Evolutionary conservation across 2,797 vertebrate genomes (phyloP), one percentile per base, ranked within the genome.

Genomic region (Lagodon rhomboides): DNA sequence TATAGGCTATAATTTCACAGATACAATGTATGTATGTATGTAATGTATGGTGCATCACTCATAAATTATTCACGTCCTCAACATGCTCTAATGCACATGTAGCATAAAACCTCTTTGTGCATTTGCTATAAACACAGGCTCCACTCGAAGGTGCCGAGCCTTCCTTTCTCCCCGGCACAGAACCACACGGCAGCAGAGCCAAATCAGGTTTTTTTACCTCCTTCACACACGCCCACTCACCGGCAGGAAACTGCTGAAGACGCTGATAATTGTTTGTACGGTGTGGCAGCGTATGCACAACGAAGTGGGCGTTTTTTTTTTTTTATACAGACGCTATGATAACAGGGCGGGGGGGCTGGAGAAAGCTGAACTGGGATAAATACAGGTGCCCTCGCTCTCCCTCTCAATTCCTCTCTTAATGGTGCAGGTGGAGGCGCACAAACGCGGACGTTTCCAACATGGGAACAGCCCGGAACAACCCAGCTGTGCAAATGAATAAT

Each of bases 341-440:
- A 58, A 89, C 59, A 85, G 56, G 38, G 38, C 10, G 11, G 38
- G 11, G 38, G 49, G 70, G 30, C 60, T 73, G 76, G 50, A 67
- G 66, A 60, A 83, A 76, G 51, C 66, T 50, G 69, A 61, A 69
- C 73, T 58, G 85, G 47, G 77, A 82, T 75, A 85, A 84, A 84
- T 79, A 84, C 84, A 87, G 79, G 80, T 78, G 63, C 51, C 51
- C 58, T 27, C 66, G 34, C 41, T 49, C 49, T 41, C 49, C 46
- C 38, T 43, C 12, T 69, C 20, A 38, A 38, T 11, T 49, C 41
- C 55, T 34, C 61, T 60, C 4, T 9, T 68, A 68, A 73, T 63
- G 68, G 60, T 63, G 64, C 55, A 79, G 64, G 58, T 77, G 60
- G 73, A 80, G 47, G 11, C 34, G 43, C 43, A 68, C 46, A 34